phyloP scores from a whole-genome alignment of 2,888 invertebrate genomes.

The Cheilosia impressa region DNA sequence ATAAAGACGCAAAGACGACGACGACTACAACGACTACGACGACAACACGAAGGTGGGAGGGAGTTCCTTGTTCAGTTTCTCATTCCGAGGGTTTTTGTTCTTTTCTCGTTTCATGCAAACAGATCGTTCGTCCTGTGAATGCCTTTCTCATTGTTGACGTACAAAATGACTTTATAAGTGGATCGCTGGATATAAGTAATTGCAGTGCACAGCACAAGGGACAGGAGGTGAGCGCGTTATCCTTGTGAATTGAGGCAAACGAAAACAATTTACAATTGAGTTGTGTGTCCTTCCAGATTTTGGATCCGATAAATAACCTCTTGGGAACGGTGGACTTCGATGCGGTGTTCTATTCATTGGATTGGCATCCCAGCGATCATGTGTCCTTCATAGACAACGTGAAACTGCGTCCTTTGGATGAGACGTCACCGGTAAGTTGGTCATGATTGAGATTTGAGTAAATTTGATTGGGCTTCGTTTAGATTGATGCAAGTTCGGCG shows the following conservation, averaged over 20 bases:
- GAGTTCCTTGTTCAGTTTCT: slow-evolving; percentile 41
- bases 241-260: not conserved
- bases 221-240: slow-evolving; percentile 87
- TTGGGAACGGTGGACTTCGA: slow-evolving; percentile 93
- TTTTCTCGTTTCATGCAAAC: slow-evolving; percentile 72
- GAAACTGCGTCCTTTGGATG: slow-evolving; percentile 89
- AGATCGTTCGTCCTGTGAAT: slow-evolving; percentile 93
- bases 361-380: slow-evolving; percentile 97
- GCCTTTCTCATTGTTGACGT: slow-evolving; percentile 97
- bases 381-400: slow-evolving; percentile 98
- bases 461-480: slow-evolving; percentile 34
- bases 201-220: slow-evolving; percentile 97
- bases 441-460: not conserved
- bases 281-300: slow-evolving; percentile 52
- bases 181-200: slow-evolving; percentile 95
- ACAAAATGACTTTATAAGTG: slow-evolving; percentile 98
- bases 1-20: slow-evolving; percentile 47
- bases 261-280: slow-evolving; percentile 40
- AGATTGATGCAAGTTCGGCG: slow-evolving; percentile 90
- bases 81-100: slow-evolving; percentile 48
- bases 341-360: slow-evolving; percentile 95
- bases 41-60: slow-evolving; percentile 25
- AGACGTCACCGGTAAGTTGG: slow-evolving; percentile 87
- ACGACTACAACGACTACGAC: slow-evolving; percentile 31
- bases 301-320: slow-evolving; percentile 93